Evolutionary conservation across 1,140 invertebrate genomes (phyloP).

Genomic region (Armadillidium nasatum): DNA sequence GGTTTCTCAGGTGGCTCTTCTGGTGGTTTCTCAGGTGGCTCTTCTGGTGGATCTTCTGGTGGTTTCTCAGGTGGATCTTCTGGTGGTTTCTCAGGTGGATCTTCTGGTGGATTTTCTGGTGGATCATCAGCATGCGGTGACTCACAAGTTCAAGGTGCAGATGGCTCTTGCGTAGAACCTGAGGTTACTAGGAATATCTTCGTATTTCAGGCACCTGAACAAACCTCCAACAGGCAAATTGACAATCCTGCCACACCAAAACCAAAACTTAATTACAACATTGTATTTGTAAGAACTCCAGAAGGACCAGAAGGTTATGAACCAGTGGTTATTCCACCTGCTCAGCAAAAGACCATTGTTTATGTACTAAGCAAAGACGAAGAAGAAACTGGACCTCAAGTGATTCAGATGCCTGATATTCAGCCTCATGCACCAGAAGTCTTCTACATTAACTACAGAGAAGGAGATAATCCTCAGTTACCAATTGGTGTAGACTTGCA

Average conservation of each 20-base stretch:
- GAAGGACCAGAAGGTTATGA: neutral
- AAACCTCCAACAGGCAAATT: too few species aligned
- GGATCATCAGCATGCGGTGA: too few species aligned
- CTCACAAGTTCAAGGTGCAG: too few species aligned
- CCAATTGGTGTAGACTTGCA: constrained; percentile 22
- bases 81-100: too few species aligned
- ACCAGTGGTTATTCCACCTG: constrained; percentile 25
- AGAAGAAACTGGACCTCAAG: constrained; percentile 10
- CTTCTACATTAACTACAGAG: constrained; percentile 27
- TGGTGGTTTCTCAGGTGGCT: too few species aligned
- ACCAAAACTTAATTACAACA: constrained; percentile 25
- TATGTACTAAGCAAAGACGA: constrained; percentile 25
- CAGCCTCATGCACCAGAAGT: constrained; percentile 27
- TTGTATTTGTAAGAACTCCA: constrained; percentile 27
- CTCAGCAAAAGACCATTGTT: constrained; percentile 27
- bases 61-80: too few species aligned
- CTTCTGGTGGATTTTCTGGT: too few species aligned
- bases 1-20: too few species aligned
- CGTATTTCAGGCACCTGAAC: too few species aligned
- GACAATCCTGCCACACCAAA: neutral
- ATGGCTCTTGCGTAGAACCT: too few species aligned
- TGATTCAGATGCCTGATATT: constrained; percentile 23
- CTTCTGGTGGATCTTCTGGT: too few species aligned
- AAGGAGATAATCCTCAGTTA: constrained; percentile 20
- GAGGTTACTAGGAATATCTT: too few species aligned